phyloP scores from a whole-genome alignment of 2,888 invertebrate genomes.

The Tipula vernalis region DNA sequence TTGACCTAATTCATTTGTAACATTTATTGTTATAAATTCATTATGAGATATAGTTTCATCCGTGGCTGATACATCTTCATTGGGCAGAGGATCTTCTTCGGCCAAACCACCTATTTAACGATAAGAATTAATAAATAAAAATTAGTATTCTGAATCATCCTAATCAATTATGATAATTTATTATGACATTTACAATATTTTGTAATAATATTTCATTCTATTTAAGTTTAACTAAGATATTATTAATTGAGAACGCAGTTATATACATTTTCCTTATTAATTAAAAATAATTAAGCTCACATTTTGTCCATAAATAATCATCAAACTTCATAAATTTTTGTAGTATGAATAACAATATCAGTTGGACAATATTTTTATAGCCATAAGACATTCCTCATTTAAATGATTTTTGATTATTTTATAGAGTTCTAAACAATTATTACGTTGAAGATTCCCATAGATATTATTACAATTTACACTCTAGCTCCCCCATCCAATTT shows the following conservation, averaged over 20 bases:
- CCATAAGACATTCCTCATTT: not conserved
- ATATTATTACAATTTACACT: not conserved
- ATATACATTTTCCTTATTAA: not conserved
- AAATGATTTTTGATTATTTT: not conserved
- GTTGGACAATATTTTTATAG: not conserved
- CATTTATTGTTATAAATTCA: conserved; percentile 29
- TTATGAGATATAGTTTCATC: conserved; percentile 20
- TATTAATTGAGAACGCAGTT: not conserved
- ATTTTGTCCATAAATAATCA: not conserved
- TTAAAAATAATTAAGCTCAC: not conserved
- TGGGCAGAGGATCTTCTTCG: conserved; percentile 31
- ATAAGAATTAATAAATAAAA: not conserved
- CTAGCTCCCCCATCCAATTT: not conserved
- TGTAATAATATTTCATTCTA: not conserved
- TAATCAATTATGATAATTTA: not conserved
- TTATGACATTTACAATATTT: not conserved
- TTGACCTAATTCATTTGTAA: conserved; percentile 33
- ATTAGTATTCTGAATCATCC: not conserved
- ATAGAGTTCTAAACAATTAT: not conserved
- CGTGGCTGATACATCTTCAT: conserved; percentile 25
- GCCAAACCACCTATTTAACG: conserved; percentile 8
- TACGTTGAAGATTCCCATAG: not conserved
- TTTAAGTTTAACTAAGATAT: not conserved
- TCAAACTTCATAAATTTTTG: not conserved
- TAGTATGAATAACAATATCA: too few relatives aligned